Conservation (phyloP, 2,797 vertebrate species). For the Pipistrellus pipistrellus region DNA sequence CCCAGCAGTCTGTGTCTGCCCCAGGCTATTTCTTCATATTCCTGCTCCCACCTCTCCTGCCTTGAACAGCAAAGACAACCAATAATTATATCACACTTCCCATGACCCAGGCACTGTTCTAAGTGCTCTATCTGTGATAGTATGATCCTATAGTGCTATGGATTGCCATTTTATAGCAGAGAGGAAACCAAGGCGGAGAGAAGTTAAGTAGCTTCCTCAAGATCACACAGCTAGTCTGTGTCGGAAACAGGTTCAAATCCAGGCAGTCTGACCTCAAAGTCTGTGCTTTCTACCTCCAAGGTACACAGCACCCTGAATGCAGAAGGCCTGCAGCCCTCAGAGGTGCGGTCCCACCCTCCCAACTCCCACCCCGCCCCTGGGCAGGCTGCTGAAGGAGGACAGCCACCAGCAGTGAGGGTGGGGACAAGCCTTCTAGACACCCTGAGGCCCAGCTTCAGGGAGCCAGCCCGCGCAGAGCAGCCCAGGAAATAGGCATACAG, state of each 20-base stretch:
- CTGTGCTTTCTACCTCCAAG: neutral
- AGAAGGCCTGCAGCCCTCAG: neutral
- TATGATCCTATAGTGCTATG: neutral
- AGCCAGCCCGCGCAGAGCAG: neutral
- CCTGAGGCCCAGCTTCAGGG: neutral
- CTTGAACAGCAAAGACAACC: neutral
- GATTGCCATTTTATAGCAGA: constrained; percentile 8
- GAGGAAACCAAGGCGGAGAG: constrained; percentile 33
- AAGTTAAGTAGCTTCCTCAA: constrained; percentile 23
- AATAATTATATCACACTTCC: neutral
- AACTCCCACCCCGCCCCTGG: neutral
- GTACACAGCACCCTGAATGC: neutral
- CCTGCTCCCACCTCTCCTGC: neutral
- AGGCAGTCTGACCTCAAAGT: neutral
- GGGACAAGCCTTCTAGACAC: neutral
- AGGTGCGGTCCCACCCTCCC: neutral
- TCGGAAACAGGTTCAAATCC: neutral
- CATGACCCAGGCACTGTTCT: neutral
- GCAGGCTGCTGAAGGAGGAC: neutral
- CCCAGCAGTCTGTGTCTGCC: neutral
- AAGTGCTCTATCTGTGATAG: neutral
- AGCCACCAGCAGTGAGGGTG: neutral
- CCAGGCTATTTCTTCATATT: constrained; percentile 2
- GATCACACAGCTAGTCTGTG: neutral
- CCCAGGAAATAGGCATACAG: neutral